Conservation (phyloP, 2,797 vertebrate genomes). For the Schizopygopsis malacanthus region DNA sequence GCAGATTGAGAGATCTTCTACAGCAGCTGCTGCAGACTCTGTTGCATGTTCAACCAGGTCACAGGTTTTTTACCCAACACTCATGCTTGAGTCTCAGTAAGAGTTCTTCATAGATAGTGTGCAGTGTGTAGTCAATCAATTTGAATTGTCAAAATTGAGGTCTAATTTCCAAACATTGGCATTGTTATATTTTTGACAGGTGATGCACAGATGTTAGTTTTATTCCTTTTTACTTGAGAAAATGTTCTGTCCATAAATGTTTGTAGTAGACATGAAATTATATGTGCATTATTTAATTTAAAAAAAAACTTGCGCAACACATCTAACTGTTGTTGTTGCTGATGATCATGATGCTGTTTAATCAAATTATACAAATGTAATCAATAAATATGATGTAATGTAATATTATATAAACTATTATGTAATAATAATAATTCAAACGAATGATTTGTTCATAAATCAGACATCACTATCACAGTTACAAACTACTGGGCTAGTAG, state of each 20-base stretch:
- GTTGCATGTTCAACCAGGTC: not conserved
- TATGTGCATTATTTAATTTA: not conserved
- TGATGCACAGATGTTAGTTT: not conserved
- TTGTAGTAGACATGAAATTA: not conserved
- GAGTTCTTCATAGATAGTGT: not conserved
- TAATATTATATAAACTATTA: not conserved
- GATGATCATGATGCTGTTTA: not conserved
- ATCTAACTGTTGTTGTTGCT: not conserved
- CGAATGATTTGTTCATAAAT: not conserved
- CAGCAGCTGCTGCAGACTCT: not conserved
- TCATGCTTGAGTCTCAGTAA: constrained; percentile 63
- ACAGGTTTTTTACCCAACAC: not conserved
- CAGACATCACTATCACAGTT: not conserved
- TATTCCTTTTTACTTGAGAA: not conserved
- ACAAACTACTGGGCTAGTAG: not conserved
- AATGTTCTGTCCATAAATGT: not conserved
- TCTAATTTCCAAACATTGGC: not conserved
- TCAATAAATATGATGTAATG: not conserved
- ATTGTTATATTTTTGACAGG: not conserved
- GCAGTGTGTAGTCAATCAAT: not conserved
- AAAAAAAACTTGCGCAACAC: not conserved
- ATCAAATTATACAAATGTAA: not conserved
- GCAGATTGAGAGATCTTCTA: constrained; percentile 23
- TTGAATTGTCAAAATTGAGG: not conserved
- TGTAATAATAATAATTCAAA: not conserved